Conservation (phyloP, 1,140 invertebrate species). For the Drosophila fuyamai region DNA sequence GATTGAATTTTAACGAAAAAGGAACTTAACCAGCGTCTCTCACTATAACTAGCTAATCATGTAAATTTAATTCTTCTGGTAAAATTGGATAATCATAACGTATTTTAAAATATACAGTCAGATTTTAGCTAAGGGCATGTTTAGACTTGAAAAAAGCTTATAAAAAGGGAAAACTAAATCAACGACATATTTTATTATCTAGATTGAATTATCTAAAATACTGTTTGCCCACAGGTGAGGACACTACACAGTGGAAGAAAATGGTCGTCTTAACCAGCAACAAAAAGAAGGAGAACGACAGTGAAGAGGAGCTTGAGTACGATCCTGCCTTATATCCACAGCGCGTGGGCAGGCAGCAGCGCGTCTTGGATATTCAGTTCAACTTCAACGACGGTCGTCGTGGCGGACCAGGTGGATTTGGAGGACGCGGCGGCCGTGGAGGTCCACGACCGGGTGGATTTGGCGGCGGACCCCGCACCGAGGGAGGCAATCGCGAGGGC, state of each 20-base stretch:
- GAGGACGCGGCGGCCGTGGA: conserved; percentile 87
- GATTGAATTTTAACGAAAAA: no score
- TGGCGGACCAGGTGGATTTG: conserved; percentile 87
- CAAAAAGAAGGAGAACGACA: conserved; percentile 86
- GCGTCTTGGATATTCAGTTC: conserved; percentile 94
- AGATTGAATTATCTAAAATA: not conserved
- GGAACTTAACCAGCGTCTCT: no score
- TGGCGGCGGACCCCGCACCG: conserved; percentile 85
- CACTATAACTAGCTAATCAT: no score
- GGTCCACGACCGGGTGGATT: conserved; percentile 87
- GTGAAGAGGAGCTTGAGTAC: conserved; percentile 89
- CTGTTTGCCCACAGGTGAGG: conserved; percentile 87
- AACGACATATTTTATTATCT: not conserved
- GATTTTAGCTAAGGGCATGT: no score
- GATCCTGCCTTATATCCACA: conserved; percentile 93
- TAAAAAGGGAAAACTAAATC: no score
- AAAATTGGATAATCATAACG: no score
- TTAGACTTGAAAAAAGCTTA: no score
- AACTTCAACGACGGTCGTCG: conserved; percentile 93
- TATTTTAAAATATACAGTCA: no score
- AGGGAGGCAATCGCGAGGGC: conserved; percentile 82
- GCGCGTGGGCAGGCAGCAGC: conserved; percentile 94
- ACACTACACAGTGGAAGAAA: conserved; percentile 96
- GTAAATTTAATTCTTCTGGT: no score
- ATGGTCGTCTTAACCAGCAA: conserved; percentile 87